Base-by-base conservation (phyloP, 2,888 invertebrate species). In the Andrena bucephala region DNA sequence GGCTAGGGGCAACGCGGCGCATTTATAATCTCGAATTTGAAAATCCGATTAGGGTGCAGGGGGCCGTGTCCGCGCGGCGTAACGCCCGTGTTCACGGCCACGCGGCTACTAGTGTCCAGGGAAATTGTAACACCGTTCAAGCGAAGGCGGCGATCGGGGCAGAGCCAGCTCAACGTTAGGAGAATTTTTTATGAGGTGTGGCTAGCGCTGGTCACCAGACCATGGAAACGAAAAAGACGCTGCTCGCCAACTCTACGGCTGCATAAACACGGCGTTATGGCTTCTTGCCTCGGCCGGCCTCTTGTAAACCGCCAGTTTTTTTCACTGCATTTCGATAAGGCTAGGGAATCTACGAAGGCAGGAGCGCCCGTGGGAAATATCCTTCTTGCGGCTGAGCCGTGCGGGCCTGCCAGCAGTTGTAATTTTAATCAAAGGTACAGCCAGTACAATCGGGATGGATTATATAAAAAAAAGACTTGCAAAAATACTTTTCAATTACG, bases 101-200 rank as follows among this genome's bases (percentile, higher is more conserved):
- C 20, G 50, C 50, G 52, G 31, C 50, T 54, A 68, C 1, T 66
- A 66, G 59, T 52, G 60, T 65, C 69, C 80, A 31, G 59, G 57
- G 50, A 69, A 65, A 69, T 74, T 52, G 73, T 80, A 73, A 75
- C 70, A 36, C 52, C 54, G 70, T 27, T 79, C 62, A 42, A 75
- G 81, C 69, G 48, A 62, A 68, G 31, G n/a, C 59, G 70, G 71
- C 70, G 75, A 75, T 80, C 77, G 48, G 66, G 42, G 72, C 63
- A 73, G 75, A 75, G 60, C 48, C 24, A 74, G 76, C 77, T 85
- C 79, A 68, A 68, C 60, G 77, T 85, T 76, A 83, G 77, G 84
- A 87, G 86, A 87, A 87, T 85, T 90, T 88, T 88, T 85, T 88
- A 92, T 90, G 90, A 92, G 92, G 92, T 89, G 92, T 89, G 92